Evolutionary conservation across 2,113 vertebrate species (phyloP).

Genomic region (Aphyosemion australe): DNA sequence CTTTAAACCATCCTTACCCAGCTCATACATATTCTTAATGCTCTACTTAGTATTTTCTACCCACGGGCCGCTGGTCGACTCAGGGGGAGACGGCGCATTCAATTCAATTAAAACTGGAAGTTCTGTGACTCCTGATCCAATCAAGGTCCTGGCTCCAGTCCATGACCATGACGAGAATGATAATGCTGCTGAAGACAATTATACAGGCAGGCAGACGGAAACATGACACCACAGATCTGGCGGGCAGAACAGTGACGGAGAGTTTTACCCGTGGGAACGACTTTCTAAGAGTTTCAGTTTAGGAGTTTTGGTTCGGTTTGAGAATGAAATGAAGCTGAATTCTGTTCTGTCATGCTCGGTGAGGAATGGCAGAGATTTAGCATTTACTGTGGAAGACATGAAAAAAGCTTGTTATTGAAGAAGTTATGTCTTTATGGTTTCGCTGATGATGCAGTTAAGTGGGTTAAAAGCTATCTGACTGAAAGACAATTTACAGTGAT

Average conservation of each 20-base stretch:
- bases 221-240: conserved; percentile 19
- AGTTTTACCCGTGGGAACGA: background rate
- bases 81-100: conserved; percentile 45
- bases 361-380: too few relatives aligned
- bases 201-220: conserved; percentile 26
- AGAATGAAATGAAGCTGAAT: too few relatives aligned
- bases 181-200: conserved; percentile 46
- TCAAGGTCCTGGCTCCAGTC: conserved; percentile 53
- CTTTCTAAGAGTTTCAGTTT: background rate
- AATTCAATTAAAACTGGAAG: conserved; percentile 70
- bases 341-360: too few relatives aligned
- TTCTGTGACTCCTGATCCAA: conserved; percentile 67
- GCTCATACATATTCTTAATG: conserved; percentile 56
- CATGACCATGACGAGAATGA: conserved; percentile 56
- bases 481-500: too few relatives aligned
- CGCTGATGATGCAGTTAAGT: too few relatives aligned
- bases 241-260: conserved; percentile 1
- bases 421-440: too few relatives aligned
- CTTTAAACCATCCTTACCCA: conserved; percentile 19
- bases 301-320: background rate
- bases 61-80: conserved; percentile 38
- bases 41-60: conserved; percentile 46
- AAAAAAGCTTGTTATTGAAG: too few relatives aligned
- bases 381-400: too few relatives aligned
- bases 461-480: too few relatives aligned